Base-by-base conservation (phyloP, 1,140 invertebrate genomes). In the Bombus turneri region DNA sequence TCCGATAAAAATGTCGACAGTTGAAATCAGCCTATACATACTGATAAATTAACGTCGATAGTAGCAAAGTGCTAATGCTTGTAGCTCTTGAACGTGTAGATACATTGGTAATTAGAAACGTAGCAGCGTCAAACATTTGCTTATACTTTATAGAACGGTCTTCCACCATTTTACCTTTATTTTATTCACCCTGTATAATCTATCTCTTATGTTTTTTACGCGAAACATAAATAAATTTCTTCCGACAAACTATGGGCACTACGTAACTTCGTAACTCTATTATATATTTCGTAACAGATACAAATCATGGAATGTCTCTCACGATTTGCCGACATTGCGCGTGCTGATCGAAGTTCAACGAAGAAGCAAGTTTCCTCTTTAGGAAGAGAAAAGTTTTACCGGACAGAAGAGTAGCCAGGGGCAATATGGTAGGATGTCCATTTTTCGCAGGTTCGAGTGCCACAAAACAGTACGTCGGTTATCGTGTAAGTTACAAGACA, bases 361-460 rank as follows among this genome's bases (percentile, higher is more conserved):
- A 53, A 43, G 64, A 41, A 41, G 53, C 31, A 81, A 85, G 71
- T 66, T 79, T 6, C 34, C 15, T 28, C 41, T 39, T 64, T 8
- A 15, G 13, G 1, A 25, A 69, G 53, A 31, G 77, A 53, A 80
- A 85, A 85, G 71, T 81, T 85, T 77, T 28, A 41, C 57, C 59
- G 69, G 71, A 85, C 86, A 76, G 57, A 69, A 75, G 57, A 80
- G 79, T 37, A 39, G 57, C 88, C 78, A 34, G 59, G 31, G 75
- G 88, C 72, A 71, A 90, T 81, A 90, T 87, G 69, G 81, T 18
- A 47, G 39, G 22, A 15, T 83, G 88, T 68, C 59, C 57, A 76
- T 74, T 86, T 74, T 73, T 78, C 69, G 53, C 66, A 71, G 75
- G 31, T 75, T 43, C 86, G 66, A 83, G 75, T 62, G 83, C 69